A percentile compares a stretch with the other conserved stretches of the same genome.
Evolutionary conservation across 2,113 vertebrate species (phyloP).

Genomic region (Pygoscelis antarcticus): DNA sequence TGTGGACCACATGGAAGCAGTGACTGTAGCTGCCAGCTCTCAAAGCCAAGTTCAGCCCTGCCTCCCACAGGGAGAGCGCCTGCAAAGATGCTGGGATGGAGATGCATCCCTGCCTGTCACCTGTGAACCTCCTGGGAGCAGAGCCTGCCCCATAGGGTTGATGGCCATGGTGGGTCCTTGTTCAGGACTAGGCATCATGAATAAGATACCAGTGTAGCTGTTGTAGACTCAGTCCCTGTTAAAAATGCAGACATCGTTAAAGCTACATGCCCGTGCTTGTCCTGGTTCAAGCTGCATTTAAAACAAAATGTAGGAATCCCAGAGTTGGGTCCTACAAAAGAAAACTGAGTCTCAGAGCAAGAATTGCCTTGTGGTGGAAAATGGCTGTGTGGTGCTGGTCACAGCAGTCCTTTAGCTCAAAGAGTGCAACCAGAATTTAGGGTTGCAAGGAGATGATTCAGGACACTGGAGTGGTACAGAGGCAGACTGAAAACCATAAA

Average conservation of each 20-base stretch:
- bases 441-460: neutral
- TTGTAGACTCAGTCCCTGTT: neutral
- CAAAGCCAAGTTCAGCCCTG: neutral
- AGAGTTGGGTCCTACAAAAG: accelerated
- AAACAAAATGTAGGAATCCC: neutral
- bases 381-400: neutral
- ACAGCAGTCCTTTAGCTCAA: neutral
- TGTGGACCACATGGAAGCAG: neutral
- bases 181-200: neutral
- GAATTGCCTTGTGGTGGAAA: neutral
- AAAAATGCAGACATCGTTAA: neutral
- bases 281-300: neutral
- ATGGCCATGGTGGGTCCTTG: neutral
- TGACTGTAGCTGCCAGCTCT: neutral
- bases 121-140: neutral
- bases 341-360: neutral
- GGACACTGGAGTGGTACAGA: neutral
- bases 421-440: neutral
- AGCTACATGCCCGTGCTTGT: neutral
- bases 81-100: neutral
- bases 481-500: neutral
- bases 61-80: neutral
- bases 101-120: neutral
- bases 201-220: neutral
- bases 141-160: neutral